A percentile compares a stretch with the other conserved stretches of the same genome.
Conservation (phyloP, 2,797 vertebrate genomes). For the Hypotaenidia okinawae region DNA sequence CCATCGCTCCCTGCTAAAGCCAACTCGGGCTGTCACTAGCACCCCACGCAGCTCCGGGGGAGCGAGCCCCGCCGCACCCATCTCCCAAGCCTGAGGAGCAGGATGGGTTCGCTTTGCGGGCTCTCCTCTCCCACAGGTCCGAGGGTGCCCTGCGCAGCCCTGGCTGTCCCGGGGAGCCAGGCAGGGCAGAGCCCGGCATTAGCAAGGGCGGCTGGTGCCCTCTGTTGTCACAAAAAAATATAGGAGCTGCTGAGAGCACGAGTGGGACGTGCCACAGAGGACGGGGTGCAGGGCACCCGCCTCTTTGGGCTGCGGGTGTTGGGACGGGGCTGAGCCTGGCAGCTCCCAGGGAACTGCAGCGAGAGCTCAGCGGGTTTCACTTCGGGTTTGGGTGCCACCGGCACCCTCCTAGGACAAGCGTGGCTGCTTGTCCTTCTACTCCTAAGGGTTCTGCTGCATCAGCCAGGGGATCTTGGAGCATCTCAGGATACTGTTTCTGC, state of each 20-base stretch:
- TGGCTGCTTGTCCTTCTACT: accelerated
- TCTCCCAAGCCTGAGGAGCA: neutral
- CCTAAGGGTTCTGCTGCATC: neutral
- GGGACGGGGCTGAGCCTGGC: neutral
- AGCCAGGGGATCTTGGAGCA: neutral
- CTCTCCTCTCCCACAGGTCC: neutral
- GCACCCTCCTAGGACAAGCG: neutral
- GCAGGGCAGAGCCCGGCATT: neutral
- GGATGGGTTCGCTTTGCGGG: neutral
- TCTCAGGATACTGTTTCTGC: neutral
- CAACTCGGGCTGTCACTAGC: accelerated
- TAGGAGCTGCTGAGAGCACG: neutral
- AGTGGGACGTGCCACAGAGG: neutral
- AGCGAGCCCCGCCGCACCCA: neutral
- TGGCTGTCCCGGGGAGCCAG: neutral
- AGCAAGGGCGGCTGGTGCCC: conserved; percentile 65
- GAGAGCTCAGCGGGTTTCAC: neutral
- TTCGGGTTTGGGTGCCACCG: neutral
- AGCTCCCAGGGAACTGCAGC: neutral
- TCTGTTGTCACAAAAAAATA: conserved; percentile 51
- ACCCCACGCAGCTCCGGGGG: accelerated
- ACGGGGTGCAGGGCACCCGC: neutral
- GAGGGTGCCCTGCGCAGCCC: neutral
- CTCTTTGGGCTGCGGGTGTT: neutral
- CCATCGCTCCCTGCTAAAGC: accelerated